Conservation (phyloP, 35 echinoderm and acorn worm genomes). For the Nesometra sesokonis region DNA sequence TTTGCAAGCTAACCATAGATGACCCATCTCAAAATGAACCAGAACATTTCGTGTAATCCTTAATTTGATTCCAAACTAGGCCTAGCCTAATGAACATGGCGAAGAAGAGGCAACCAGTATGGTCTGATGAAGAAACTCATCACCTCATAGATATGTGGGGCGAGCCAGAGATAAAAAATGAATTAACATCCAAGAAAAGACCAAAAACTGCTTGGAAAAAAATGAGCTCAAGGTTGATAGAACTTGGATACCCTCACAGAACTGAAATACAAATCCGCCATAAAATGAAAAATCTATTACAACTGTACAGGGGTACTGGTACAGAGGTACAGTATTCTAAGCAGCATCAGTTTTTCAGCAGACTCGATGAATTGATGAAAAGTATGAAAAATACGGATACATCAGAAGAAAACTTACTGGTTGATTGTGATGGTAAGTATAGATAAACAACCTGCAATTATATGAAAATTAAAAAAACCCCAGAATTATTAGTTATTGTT, state of each 20-base stretch:
- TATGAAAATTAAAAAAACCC: no score
- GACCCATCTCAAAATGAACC: no score
- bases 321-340: background rate
- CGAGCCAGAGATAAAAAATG: background rate
- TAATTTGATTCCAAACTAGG: background rate
- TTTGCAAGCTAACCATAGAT: no score
- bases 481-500: no score
- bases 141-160: background rate
- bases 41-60: no score
- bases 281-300: background rate
- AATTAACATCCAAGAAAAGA: background rate
- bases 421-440: background rate
- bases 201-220: background rate
- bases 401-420: background rate
- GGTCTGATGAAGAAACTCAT: background rate
- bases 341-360: background rate
- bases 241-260: background rate
- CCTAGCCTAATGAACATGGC: background rate
- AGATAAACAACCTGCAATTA: no score
- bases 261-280: background rate
- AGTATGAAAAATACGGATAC: background rate
- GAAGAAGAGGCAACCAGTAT: background rate
- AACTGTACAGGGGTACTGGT: background rate
- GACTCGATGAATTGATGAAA: background rate
- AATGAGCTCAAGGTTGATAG: background rate